A percentile compares a stretch with the other conserved stretches of the same genome.
phyloP scores from a whole-genome alignment of 2,797 vertebrate genomes.

The Rhynchonycteris naso region DNA sequence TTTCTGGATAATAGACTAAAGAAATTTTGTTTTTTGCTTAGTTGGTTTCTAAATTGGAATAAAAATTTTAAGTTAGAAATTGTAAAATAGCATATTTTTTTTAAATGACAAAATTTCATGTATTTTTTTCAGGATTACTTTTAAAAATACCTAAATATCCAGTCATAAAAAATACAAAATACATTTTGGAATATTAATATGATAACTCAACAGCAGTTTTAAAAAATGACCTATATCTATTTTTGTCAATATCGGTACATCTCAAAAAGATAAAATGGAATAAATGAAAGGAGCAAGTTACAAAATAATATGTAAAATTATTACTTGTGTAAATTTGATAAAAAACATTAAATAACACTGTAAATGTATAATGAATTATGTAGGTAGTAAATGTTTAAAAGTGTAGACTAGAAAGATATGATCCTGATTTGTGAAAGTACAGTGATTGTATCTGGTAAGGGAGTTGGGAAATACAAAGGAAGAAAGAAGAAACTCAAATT shows the following conservation, averaged over 20 bases:
- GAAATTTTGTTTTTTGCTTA: background rate
- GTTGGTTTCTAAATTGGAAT: background rate
- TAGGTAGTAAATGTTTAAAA: background rate
- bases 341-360: background rate
- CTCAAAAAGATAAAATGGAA: background rate
- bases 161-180: conserved; percentile 40
- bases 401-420: background rate
- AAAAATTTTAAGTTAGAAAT: conserved; percentile 34
- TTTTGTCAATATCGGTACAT: background rate
- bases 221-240: background rate
- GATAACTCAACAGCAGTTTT: background rate
- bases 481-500: background rate
- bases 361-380: background rate
- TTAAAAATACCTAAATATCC: background rate
- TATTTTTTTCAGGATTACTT: background rate
- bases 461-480: background rate
- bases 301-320: conserved; percentile 41
- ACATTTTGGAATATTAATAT: background rate
- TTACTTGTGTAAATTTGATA: background rate
- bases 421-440: background rate
- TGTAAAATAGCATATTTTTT: background rate
- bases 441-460: background rate
- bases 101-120: background rate
- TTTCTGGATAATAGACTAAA: background rate
- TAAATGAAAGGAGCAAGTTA: background rate